phyloP scores from a whole-genome alignment of 2,797 vertebrate species.

The Tolypeutes matacus region DNA sequence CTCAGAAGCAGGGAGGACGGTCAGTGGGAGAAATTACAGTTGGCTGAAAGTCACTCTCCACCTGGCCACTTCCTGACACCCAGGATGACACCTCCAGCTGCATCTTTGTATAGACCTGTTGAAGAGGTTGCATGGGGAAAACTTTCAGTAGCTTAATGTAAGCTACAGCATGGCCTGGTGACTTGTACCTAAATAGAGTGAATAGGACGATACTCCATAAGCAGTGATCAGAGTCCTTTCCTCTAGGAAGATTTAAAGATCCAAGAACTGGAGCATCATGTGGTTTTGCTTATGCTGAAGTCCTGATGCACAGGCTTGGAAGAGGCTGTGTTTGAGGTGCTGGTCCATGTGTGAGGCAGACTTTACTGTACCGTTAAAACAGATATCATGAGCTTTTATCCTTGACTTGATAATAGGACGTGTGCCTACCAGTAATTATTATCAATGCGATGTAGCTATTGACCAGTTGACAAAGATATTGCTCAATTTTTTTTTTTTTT shows the following conservation, averaged over 20 bases:
- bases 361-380: background rate
- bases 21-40: background rate
- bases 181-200: background rate
- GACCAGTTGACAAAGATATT: conserved; percentile 31
- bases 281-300: too few species aligned
- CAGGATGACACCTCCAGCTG: background rate
- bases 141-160: background rate
- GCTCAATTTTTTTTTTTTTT: conserved; percentile 15
- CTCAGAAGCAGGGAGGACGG: background rate
- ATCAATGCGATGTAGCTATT: background rate
- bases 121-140: background rate
- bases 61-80: background rate
- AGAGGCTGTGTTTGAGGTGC: background rate
- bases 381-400: background rate
- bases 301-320: background rate
- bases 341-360: background rate
- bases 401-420: background rate
- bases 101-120: background rate
- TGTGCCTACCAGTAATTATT: background rate
- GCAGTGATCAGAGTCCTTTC: background rate
- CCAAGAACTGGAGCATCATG: background rate
- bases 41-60: background rate
- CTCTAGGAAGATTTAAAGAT: background rate
- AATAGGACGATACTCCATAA: background rate
- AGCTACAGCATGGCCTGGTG: background rate